phyloP scores from a whole-genome alignment of 2,888 invertebrate genomes.

The Tenthredo scrophulariae region DNA sequence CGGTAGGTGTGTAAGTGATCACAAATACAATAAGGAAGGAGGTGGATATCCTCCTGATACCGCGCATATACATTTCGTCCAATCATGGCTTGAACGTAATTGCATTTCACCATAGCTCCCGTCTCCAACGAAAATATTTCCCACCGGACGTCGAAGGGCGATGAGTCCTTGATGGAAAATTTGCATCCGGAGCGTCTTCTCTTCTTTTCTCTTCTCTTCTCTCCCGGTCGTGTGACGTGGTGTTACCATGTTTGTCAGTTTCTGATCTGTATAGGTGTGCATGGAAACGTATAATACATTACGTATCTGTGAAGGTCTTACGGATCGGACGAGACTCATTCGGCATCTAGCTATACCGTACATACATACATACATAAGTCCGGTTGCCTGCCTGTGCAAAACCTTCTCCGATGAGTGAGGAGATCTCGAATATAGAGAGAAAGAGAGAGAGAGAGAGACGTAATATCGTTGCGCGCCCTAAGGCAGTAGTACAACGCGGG shows the following conservation, averaged over 20 bases:
- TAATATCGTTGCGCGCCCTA: conserved; percentile 30
- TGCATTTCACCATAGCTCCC: conserved; percentile 11
- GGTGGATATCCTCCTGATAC: not conserved
- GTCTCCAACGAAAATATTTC: conserved; percentile 36
- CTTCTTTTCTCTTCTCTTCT: conserved; percentile 36
- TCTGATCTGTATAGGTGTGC: not conserved
- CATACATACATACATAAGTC: not conserved
- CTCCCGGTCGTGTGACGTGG: conserved; percentile 9
- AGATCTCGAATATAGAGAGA: not conserved
- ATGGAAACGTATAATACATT: not conserved
- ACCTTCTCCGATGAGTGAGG: not conserved
- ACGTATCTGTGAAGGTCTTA: not conserved
- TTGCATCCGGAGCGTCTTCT: conserved; percentile 52
- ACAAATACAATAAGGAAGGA: not conserved
- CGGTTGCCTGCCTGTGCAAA: not conserved
- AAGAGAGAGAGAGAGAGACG: conserved; percentile 16
- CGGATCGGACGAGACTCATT: conserved; percentile 13
- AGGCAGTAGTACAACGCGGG: conserved; percentile 39
- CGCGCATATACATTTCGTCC: conserved; percentile 15
- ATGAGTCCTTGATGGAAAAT: conserved; percentile 44
- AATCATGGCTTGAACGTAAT: conserved; percentile 33
- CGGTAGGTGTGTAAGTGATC: not conserved
- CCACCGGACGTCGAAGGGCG: conserved; percentile 37
- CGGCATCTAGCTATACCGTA: not conserved
- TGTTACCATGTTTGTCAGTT: conserved; percentile 37